Evolutionary conservation across 2,888 invertebrate genomes (phyloP), one percentile per base, ranked within the genome.

Genomic region (Pomacea canaliculata): DNA sequence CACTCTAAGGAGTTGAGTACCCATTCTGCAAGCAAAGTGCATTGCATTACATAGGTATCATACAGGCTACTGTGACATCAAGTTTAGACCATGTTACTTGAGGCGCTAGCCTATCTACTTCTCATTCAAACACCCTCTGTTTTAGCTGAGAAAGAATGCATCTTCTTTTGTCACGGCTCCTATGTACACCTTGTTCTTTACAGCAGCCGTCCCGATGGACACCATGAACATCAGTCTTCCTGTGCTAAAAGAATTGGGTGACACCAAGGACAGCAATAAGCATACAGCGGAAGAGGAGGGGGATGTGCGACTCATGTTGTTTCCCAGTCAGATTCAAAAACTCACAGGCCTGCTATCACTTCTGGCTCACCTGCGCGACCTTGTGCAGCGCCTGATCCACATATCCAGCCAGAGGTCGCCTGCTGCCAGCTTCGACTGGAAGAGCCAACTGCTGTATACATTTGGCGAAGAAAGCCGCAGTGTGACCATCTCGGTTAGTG

Each of bases 241-340:
- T 18, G 76, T 77, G 56, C 75, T 76, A 74, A 76, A 73, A 68
- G 76, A 79, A 59, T 71, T 75, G 71, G 77, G 70, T 23, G 74
- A 70, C 46, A 56, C 65, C 46, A 76, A 60, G 48, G 72, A 69
- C 49, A 13, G 48, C 62, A 51, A 68, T 46, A 76, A 71, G 66
- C 79, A 79, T 60, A 82, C 78, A 51, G 81, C 79, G 27, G 62
- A 51, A 46, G 71, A 68, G 68, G 79, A 78, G 59, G 76, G 82
- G 8, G 86, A 86, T 19, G 69, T 80, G 10, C 85, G 83, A 76
- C 83, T 87, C 68, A 83, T 87, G 83, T 80, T 89, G 74, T 88
- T 89, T 79, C 89, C 89, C 3, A 84, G 86, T 78, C 89, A 89
- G 85, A 85, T 89, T 48, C 89, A 88, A 78, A 90, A 90, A 80